A percentile compares a stretch with the other conserved stretches of the same genome.
Evolutionary conservation across 2,113 vertebrate genomes (phyloP).

Genomic region (Chaenogobius annularis): DNA sequence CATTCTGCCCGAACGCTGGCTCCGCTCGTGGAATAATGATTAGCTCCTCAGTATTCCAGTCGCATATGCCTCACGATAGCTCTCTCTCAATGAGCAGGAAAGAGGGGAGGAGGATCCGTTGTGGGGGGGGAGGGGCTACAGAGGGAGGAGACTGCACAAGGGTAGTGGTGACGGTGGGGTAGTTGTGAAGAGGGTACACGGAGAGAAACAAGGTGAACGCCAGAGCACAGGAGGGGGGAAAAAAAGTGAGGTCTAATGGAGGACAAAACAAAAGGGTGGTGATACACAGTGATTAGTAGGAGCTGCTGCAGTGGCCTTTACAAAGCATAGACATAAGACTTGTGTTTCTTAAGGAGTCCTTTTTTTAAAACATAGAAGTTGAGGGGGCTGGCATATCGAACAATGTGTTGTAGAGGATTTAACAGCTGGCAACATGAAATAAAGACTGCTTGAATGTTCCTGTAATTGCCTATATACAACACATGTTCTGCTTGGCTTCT

Average conservation of each 20-base stretch:
- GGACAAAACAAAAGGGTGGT: conserved; percentile 33
- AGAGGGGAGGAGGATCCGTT: conserved; percentile 38
- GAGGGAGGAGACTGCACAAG: conserved; percentile 31
- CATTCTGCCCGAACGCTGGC: conserved; percentile 73
- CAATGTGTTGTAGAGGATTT: background rate
- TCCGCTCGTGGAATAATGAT: conserved; percentile 80
- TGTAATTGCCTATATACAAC: too few species aligned
- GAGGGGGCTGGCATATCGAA: background rate
- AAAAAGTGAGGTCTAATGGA: conserved; percentile 46
- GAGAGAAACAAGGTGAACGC: conserved; percentile 62
- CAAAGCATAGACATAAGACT: conserved; percentile 11
- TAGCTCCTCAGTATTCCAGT: conserved; percentile 79
- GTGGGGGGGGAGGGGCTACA: conserved; percentile 44
- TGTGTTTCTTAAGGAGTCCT: conserved; percentile 20
- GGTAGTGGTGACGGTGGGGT: background rate
- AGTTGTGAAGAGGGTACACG: conserved; percentile 19
- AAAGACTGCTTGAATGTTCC: too few species aligned
- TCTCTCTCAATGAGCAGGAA: conserved; percentile 71
- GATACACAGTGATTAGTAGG: conserved; percentile 44
- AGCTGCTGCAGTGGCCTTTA: conserved; percentile 35
- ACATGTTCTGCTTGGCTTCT: too few species aligned
- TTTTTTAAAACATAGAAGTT: conserved; percentile 11
- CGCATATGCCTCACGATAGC: conserved; percentile 75
- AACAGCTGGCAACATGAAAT: background rate
- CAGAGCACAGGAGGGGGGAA: conserved; percentile 34